Conservation (phyloP, 2,113 vertebrate species). For the Vombatus ursinus region DNA sequence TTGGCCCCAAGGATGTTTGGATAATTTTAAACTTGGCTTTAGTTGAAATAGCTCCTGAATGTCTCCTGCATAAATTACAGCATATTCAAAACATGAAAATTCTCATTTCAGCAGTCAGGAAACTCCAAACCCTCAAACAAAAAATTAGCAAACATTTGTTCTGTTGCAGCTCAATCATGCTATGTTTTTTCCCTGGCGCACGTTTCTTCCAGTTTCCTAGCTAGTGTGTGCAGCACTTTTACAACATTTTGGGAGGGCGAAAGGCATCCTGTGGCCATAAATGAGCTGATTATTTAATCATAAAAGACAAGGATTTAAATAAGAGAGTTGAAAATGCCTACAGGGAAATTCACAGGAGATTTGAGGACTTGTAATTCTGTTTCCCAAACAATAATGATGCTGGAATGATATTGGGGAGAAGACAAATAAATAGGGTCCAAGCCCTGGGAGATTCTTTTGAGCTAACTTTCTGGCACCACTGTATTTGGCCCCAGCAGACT, state of each 20-base stretch:
- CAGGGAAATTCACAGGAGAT: conserved; percentile 61
- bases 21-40: conserved; percentile 78
- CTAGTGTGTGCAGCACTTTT: conserved; percentile 62
- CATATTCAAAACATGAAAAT: conserved; percentile 78
- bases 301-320: conserved; percentile 74
- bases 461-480: neutral
- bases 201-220: conserved; percentile 68
- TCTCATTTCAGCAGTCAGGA: conserved; percentile 81
- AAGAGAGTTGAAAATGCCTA: conserved; percentile 71
- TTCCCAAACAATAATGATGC: conserved; percentile 28
- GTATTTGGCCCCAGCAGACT: neutral
- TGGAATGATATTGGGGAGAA: neutral
- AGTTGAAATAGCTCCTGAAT: conserved; percentile 76
- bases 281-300: conserved; percentile 75
- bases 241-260: conserved; percentile 55
- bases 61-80: conserved; percentile 78
- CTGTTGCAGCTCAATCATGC: conserved; percentile 69
- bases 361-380: conserved; percentile 55
- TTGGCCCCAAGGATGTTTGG: conserved; percentile 64
- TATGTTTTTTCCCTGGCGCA: conserved; percentile 55
- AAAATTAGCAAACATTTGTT: conserved; percentile 84
- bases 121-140: conserved; percentile 81
- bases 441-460: neutral
- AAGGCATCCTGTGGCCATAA: conserved; percentile 65
- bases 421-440: neutral